Evolutionary conservation across 2,888 invertebrate species (phyloP).

Genomic region (Apotomis betuletana): DNA sequence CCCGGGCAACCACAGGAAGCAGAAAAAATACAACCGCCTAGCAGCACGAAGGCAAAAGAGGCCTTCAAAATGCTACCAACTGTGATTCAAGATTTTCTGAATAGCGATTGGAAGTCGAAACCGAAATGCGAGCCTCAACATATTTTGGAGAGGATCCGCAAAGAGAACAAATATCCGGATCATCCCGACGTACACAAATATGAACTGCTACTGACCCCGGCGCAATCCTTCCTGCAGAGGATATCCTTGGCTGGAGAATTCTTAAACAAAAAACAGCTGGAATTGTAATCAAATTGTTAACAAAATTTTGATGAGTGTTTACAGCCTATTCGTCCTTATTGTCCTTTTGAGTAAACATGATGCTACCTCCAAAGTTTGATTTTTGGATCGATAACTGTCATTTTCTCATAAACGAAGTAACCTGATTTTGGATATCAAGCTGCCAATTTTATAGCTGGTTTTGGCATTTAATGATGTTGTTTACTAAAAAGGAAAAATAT

Average conservation of each 20-base stretch:
- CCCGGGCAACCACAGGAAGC: slow-evolving; percentile 54
- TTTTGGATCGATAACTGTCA: no score
- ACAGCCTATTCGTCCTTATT: no score
- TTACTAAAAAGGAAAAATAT: no score
- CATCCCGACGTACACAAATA: slow-evolving; percentile 85
- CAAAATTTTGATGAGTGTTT: background rate
- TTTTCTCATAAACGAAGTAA: no score
- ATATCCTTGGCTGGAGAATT: slow-evolving; percentile 92
- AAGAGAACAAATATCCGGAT: slow-evolving; percentile 84
- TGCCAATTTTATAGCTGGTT: no score
- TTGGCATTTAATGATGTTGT: no score
- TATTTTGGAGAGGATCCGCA: slow-evolving; percentile 87
- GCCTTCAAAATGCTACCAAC: slow-evolving; percentile 79
- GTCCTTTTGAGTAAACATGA: no score
- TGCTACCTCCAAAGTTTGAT: no score
- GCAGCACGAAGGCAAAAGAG: slow-evolving; percentile 66
- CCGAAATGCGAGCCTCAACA: slow-evolving; percentile 87
- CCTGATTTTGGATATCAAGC: no score
- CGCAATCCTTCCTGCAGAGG: slow-evolving; percentile 91
- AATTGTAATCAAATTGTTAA: slow-evolving; percentile 53
- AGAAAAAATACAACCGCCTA: slow-evolving; percentile 63
- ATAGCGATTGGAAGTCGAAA: slow-evolving; percentile 77
- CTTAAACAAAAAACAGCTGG: slow-evolving; percentile 73
- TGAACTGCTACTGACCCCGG: slow-evolving; percentile 89
- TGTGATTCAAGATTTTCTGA: slow-evolving; percentile 83